phyloP scores from a whole-genome alignment of 35 echinoderm and acorn worm species.

The Nesometra sesokonis region DNA sequence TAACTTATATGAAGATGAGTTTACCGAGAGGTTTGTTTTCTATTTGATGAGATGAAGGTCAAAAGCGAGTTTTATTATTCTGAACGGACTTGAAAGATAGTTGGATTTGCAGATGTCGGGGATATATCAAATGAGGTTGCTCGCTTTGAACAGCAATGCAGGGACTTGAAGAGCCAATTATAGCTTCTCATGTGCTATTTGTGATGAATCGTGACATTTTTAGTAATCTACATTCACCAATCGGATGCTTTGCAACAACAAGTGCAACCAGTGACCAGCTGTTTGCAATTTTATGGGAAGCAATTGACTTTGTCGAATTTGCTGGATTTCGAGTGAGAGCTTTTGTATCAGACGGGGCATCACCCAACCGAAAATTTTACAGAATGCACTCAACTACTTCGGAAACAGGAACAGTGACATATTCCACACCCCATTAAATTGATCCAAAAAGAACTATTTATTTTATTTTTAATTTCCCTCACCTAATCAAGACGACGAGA shows the following conservation, averaged over 20 bases:
- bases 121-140: background rate
- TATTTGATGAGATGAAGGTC: slow-evolving; percentile 48
- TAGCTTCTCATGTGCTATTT: slow-evolving; percentile 22
- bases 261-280: slow-evolving; percentile 10
- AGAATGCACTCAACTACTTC: background rate
- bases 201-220: slow-evolving; percentile 30
- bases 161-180: background rate
- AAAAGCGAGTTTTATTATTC: slow-evolving; percentile 9
- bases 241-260: slow-evolving; percentile 11
- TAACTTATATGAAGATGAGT: background rate
- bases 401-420: background rate
- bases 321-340: slow-evolving; percentile 11
- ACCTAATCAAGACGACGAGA: slow-evolving; percentile 37
- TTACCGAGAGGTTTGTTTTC: background rate
- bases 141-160: background rate
- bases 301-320: slow-evolving; percentile 8
- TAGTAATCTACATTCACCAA: slow-evolving; percentile 4
- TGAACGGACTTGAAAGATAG: background rate
- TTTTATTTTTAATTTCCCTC: slow-evolving; percentile 44
- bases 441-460: slow-evolving; percentile 13
- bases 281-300: slow-evolving; percentile 22
- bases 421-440: background rate
- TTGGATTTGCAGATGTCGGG: slow-evolving; percentile 17
- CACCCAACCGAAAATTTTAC: slow-evolving; percentile 33
- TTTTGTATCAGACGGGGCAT: slow-evolving; percentile 25